Evolutionary conservation across 2,797 vertebrate species (phyloP), one percentile per base, ranked within the genome.

Genomic region (Argentina silus): DNA sequence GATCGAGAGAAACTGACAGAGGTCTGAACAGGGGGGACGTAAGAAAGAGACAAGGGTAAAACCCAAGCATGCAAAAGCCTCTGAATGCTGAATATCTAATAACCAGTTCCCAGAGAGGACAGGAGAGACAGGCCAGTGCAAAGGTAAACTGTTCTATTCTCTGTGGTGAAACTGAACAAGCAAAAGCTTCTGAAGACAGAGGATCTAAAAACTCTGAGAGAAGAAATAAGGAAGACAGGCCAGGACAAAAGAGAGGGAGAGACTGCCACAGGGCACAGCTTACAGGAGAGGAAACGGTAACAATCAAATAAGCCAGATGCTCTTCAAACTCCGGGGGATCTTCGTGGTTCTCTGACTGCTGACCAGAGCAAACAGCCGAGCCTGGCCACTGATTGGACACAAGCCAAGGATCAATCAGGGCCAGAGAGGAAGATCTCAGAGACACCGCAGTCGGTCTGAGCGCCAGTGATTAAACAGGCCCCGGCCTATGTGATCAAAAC

Each of bases 371-470:
- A 90, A 88, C 81, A 82, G 69, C 76, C 59, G 70, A 57, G 48
- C 17, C 11, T 36, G 73, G 62, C 71, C 51, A 90, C 87, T 88
- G 86, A 93, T 91, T 88, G 82, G 79, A 87, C 80, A 78, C 76
- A 80, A 85, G 77, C 79, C 74, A 63, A 65, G 74, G 88, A 93
- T 93, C 88, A 88, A 92, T 91, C 73, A 80, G 85, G 81, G 69
- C 76, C 70, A 79, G 79, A 77, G 83, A 82, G 75, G 71, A 87
- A 78, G 75, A 78, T 78, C 79, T 14, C 48, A 57, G 19, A 21
- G 8, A 57, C 3, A 21, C 55, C 21, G 9, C 11, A 11, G 48
- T 10, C 10, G 15, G 9, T 2, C 48, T 51, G 48, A n/a, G n/a
- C n/a, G 48, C 61, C 61, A 8, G 4, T 63, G 61, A 63, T 63